Conservation (phyloP, 2,113 vertebrate genomes). For the Diglossa brunneiventris region DNA sequence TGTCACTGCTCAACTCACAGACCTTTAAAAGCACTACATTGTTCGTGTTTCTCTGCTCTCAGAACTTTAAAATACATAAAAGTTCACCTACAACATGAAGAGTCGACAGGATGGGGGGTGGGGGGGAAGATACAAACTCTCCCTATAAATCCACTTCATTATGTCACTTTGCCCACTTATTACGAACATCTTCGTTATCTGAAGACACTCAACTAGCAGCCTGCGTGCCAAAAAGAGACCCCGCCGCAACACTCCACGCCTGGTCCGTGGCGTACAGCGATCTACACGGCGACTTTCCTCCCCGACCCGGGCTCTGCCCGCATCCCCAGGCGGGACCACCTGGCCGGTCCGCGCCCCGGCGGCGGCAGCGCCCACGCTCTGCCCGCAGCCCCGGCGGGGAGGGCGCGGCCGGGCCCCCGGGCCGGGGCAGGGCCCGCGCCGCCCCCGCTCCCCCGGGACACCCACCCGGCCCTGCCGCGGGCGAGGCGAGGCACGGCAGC, state of each 20-base stretch:
- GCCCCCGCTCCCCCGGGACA: not conserved
- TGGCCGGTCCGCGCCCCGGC: not conserved
- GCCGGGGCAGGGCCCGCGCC: not conserved
- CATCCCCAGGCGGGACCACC: not conserved
- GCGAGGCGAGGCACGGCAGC: not conserved
- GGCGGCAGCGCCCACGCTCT: not conserved
- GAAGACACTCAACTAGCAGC: too few species aligned
- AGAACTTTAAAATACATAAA: not conserved
- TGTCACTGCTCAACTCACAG: not conserved
- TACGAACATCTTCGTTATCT: not conserved
- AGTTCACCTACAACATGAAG: not conserved
- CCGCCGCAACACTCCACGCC: not conserved
- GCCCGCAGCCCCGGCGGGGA: not conserved
- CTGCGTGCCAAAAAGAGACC: not conserved
- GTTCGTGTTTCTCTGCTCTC: not conserved
- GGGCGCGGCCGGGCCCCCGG: not conserved
- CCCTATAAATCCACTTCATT: not conserved
- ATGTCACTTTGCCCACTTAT: not conserved
- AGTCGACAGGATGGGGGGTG: rapidly evolving
- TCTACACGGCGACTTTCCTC: rapidly evolving
- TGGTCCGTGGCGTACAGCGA: rapidly evolving
- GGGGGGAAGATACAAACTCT: rapidly evolving
- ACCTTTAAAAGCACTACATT: not conserved
- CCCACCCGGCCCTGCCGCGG: not conserved
- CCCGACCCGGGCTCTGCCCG: not conserved